phyloP scores from a whole-genome alignment of 2,113 vertebrate species.

The Colinus virginianus region DNA sequence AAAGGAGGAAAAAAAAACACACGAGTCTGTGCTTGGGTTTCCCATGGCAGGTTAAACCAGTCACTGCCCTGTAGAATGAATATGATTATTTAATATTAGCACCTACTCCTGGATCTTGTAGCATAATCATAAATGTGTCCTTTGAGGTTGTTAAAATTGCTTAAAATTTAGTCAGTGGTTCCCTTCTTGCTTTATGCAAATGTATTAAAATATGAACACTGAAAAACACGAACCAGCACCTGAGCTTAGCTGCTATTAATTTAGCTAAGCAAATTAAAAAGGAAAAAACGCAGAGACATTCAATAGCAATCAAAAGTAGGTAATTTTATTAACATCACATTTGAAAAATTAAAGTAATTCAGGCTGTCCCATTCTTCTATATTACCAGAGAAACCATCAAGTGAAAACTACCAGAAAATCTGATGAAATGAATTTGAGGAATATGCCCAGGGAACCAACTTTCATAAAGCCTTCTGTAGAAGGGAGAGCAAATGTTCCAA shows the following conservation, averaged over 20 bases:
- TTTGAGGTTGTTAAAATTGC: neutral
- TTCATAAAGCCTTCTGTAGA: neutral
- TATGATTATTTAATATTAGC: slow-evolving; percentile 20
- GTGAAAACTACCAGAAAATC: neutral
- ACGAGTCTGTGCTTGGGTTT: neutral
- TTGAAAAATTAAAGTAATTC: neutral
- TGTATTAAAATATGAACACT: neutral
- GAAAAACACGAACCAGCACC: neutral
- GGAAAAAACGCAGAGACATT: neutral
- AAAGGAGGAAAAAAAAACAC: neutral
- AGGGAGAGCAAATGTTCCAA: neutral
- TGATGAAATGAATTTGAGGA: neutral
- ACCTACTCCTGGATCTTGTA: neutral
- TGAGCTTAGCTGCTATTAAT: slow-evolving; percentile 20
- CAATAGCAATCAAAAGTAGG: accelerated
- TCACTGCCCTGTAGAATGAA: neutral
- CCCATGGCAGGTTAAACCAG: neutral
- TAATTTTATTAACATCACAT: neutral
- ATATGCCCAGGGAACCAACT: neutral
- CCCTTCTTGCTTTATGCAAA: slow-evolving; percentile 4
- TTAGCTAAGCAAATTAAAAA: slow-evolving; percentile 47
- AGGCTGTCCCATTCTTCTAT: neutral
- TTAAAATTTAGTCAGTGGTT: slow-evolving; percentile 12
- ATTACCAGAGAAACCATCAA: neutral
- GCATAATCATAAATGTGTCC: neutral